A percentile compares a stretch with the other conserved stretches of the same genome.
phyloP scores from a whole-genome alignment of 2,888 invertebrate species.

The Invenusta paracnida region DNA sequence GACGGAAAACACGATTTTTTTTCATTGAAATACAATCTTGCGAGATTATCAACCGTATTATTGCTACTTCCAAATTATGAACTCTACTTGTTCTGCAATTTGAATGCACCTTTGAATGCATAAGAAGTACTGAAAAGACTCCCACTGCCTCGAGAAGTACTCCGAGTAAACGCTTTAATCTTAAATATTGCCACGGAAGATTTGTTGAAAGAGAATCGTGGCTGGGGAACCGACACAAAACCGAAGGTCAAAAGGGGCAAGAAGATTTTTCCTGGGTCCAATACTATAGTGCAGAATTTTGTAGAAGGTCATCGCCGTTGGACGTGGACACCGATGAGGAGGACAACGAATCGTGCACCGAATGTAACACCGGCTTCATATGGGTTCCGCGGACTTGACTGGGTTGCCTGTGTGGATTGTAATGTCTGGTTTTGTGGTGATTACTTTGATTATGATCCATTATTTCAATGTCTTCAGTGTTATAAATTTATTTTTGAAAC shows the following conservation, averaged over 20 bases:
- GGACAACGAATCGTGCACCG: not conserved
- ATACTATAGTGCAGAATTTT: not conserved
- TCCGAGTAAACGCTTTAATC: not conserved
- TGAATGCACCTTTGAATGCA: not conserved
- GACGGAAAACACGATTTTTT: too few species aligned
- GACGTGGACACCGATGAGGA: not conserved
- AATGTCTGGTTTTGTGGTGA: not conserved
- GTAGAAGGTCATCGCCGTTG: not conserved
- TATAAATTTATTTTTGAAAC: not conserved
- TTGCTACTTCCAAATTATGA: not conserved
- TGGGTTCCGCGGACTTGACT: not conserved
- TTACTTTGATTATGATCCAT: not conserved
- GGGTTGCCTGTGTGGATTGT: slow-evolving; percentile 1
- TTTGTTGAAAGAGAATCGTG: not conserved
- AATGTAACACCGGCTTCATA: not conserved
- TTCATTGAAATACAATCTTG: too few species aligned
- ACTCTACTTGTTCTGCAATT: not conserved
- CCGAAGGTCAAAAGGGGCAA: not conserved
- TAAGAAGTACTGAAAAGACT: not conserved
- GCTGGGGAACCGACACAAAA: not conserved
- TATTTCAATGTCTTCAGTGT: not conserved
- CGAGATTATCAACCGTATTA: too few species aligned
- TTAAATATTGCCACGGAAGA: not conserved
- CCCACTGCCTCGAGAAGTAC: not conserved
- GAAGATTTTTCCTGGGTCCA: not conserved